Conservation (phyloP, 2,888 invertebrate genomes). For the Scrobipalpa atriplicella region DNA sequence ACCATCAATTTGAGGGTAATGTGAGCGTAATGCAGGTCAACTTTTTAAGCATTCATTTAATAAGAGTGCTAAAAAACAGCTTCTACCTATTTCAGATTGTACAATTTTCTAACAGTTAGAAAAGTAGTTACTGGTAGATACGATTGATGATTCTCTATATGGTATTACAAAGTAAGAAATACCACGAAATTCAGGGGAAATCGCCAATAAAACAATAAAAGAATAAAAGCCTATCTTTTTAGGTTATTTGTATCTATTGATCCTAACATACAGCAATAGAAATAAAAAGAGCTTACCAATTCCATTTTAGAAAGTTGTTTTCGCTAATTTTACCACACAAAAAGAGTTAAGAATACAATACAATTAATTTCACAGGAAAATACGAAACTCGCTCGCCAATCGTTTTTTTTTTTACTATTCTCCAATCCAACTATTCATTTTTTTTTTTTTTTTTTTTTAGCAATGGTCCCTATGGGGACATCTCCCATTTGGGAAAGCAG, state of each 20-base stretch:
- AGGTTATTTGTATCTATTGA: not conserved
- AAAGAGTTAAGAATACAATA: not conserved
- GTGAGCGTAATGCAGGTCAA: no score
- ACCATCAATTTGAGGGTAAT: no score
- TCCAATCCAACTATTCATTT: no score
- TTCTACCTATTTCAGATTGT: no score
- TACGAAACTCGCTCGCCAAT: not conserved
- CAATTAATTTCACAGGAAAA: not conserved
- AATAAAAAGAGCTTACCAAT: not conserved
- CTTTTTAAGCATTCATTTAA: no score
- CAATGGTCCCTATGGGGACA: no score
- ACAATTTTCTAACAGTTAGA: no score
- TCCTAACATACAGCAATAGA: not conserved
- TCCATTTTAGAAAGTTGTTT: constrained; percentile 7
- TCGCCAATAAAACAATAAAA: not conserved
- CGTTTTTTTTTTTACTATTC: no score
- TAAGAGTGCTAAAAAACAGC: no score
- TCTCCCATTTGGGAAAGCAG: no score
- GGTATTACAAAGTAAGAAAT: not conserved
- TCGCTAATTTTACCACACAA: not conserved
- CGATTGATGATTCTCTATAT: not conserved
- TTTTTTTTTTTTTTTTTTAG: no score
- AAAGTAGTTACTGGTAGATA: not conserved
- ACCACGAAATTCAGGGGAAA: not conserved
- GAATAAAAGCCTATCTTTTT: not conserved